Evolutionary conservation across 1,140 invertebrate species (phyloP), one percentile per base, ranked within the genome.

Genomic region (Archivesica marissinica): DNA sequence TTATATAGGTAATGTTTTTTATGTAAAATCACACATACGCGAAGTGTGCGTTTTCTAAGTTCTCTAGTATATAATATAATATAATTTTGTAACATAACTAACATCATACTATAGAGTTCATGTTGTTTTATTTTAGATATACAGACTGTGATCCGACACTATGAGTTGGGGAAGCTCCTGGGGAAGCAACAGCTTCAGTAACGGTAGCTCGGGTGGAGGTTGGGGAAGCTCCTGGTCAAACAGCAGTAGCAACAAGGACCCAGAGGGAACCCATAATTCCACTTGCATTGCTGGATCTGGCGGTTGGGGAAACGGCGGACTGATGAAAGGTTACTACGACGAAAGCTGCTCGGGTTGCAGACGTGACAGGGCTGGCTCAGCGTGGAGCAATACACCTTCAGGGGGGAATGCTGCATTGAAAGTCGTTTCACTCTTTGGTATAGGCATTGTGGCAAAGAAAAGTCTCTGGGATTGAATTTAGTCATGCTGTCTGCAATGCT

Each of bases 401-500:
- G 23, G 15, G 7, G 50, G 30, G 3, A 59, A 35, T 30, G 33
- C 15, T 11, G 74, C n/a, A 4, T 9, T 76, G 11, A 54, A 41
- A 6, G 1, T 76, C 7, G 25, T 30, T 23, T 44, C 74, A 1
- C 1, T 76, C 2, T 35, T 56, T 59, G 28, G 3, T 25, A 52
- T 17, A n/a, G 38, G 2, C 11, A 47, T 25, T 23, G 13, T 47
- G 50, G 68, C 68, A 1, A 72, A 72, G 50, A 76, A 76, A 56
- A 76, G 74, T n/a, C n/a, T 76, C 11, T 76, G 74, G 74, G 52
- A n/a, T 7, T 70, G n/a, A 33, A 61, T n/a, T n/a, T n/a, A n/a
- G n/a, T n/a, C n/a, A n/a, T n/a, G n/a, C n/a, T n/a, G n/a, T n/a
- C n/a, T n/a, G n/a, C n/a, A n/a, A n/a, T n/a, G n/a, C n/a, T n/a